These are phyloP conservation scores for Bagarius yarrelli DNA, from an alignment of 2,113 vertebrate genomes.

Conservation along the genomic window DNA sequence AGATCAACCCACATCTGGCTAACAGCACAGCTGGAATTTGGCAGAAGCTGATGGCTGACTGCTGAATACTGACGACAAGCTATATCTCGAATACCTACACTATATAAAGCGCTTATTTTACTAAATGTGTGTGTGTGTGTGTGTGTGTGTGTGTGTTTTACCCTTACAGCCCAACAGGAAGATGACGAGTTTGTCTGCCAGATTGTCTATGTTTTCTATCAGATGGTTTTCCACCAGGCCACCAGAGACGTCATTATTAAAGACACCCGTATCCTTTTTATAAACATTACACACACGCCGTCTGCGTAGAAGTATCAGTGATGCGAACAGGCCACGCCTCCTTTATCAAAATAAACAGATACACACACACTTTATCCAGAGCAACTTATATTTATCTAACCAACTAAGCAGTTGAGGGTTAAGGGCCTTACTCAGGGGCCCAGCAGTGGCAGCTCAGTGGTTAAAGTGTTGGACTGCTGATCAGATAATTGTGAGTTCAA, in stretches of 20 bases:
- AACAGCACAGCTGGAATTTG: conserved; percentile 15
- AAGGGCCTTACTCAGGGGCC: too few species aligned
- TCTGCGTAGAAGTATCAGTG: too few species aligned
- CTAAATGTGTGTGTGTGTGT: conserved; percentile 1
- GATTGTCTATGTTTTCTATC: conserved; percentile 98
- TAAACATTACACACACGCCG: background rate
- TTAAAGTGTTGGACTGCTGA: too few species aligned
- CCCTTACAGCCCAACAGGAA: conserved; percentile 85
- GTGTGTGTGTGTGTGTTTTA: conserved; percentile 24
- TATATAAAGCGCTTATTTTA: background rate
- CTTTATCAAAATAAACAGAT: too few species aligned
- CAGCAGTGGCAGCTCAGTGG: too few species aligned
- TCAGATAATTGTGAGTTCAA: too few species aligned
- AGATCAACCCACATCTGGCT: conserved; percentile 11
- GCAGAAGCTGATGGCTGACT: background rate
- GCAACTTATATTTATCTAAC: too few species aligned
- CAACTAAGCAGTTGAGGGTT: too few species aligned
- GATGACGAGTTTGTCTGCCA: conserved; percentile 99
- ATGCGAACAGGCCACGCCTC: too few species aligned
- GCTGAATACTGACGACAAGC: background rate
- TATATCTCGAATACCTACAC: background rate
- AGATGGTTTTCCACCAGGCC: conserved; percentile 99
- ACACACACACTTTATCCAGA: too few species aligned
- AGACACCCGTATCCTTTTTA: conserved; percentile 92
- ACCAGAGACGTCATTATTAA: conserved; percentile 98